Conservation (phyloP, 2,113 vertebrate genomes). For the Polypterus senegalus region DNA sequence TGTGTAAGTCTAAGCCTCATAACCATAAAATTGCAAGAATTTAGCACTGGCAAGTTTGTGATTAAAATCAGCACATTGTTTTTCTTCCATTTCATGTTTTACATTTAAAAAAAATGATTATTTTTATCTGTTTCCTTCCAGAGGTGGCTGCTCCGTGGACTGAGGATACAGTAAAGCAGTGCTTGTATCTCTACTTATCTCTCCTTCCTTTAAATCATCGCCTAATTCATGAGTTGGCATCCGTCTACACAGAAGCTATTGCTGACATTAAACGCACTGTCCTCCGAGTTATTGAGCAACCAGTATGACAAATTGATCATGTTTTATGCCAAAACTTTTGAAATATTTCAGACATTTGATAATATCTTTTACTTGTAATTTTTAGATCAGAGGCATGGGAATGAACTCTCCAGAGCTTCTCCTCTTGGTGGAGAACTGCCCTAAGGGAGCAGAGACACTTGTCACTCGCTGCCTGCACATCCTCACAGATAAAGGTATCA, state of each 20-base stretch:
- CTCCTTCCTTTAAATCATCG: conserved; percentile 85
- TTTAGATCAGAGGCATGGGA: conserved; percentile 86
- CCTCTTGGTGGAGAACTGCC: conserved; percentile 85
- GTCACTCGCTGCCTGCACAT: conserved; percentile 90
- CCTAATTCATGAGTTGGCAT: conserved; percentile 80
- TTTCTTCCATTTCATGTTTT: too few relatives aligned
- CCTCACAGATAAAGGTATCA: conserved; percentile 83
- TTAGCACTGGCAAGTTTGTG: too few relatives aligned
- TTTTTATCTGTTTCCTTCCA: conserved; percentile 25
- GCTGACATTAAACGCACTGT: conserved; percentile 90
- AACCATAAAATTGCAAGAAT: too few relatives aligned
- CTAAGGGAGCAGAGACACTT: conserved; percentile 84
- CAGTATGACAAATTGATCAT: conserved; percentile 44
- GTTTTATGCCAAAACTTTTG: too few relatives aligned
- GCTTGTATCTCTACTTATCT: conserved; percentile 84
- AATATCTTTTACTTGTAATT: background rate
- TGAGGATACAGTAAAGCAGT: conserved; percentile 85
- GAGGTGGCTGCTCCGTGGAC: conserved; percentile 90
- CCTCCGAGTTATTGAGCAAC: conserved; percentile 81
- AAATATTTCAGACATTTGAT: background rate
- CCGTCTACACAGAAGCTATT: conserved; percentile 88
- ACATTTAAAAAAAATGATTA: too few relatives aligned
- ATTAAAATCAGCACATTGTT: too few relatives aligned
- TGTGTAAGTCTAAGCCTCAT: too few relatives aligned
- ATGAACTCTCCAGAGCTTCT: conserved; percentile 90